Conservation (phyloP, 2,113 vertebrate species). For the Thryonomys swinderianus region DNA sequence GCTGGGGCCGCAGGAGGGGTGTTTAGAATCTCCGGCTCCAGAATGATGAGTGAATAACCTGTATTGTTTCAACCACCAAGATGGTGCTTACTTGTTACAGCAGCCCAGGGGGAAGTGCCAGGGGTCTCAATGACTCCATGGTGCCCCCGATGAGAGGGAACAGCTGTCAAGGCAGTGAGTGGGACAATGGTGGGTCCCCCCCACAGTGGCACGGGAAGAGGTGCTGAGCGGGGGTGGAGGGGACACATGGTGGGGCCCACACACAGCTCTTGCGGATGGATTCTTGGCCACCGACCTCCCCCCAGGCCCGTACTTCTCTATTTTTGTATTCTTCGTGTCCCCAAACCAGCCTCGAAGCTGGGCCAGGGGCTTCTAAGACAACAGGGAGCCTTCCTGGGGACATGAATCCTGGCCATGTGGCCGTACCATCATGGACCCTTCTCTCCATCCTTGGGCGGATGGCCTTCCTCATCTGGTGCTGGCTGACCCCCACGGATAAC, state of each 20-base stretch:
- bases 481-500: no score
- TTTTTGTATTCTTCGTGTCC: background rate
- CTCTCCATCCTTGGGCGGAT: background rate
- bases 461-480: background rate
- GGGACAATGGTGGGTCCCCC: no score
- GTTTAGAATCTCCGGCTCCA: background rate
- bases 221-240: background rate
- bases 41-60: background rate
- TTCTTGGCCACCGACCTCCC: background rate
- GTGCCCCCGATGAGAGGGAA: background rate
- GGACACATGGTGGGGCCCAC: background rate
- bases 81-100: accelerated
- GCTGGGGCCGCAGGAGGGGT: accelerated
- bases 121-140: no score
- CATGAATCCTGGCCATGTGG: background rate
- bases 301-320: background rate
- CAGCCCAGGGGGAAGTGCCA: no score
- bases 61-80: background rate
- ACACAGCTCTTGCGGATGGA: background rate
- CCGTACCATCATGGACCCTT: background rate
- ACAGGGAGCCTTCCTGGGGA: background rate
- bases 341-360: background rate
- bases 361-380: background rate
- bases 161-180: background rate
- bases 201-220: background rate